Evolutionary conservation across 2,113 vertebrate genomes (phyloP).

Genomic region (Salvelinus namaycush): DNA sequence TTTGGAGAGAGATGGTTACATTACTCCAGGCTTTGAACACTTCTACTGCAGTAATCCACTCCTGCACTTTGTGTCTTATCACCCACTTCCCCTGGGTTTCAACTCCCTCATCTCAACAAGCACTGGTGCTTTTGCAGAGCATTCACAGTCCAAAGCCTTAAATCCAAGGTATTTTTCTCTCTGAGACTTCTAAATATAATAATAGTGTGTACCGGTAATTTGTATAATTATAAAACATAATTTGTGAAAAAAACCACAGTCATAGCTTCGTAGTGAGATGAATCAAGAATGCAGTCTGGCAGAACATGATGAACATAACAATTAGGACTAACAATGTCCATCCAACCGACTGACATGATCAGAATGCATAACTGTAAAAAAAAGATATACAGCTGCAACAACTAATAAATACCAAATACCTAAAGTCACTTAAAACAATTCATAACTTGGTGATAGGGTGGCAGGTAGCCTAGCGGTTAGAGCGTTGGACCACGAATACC

Average conservation of each 20-base stretch:
- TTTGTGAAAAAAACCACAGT: background rate
- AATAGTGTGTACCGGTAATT: too few relatives aligned
- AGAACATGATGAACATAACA: background rate
- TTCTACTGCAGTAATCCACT: background rate
- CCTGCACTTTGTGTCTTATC: background rate
- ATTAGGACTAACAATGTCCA: background rate
- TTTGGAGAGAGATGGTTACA: background rate
- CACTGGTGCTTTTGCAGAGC: too few relatives aligned
- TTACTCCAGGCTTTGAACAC: background rate
- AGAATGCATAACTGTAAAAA: background rate
- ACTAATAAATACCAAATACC: too few relatives aligned
- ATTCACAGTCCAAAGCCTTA: too few relatives aligned
- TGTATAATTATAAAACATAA: too few relatives aligned
- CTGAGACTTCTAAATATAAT: too few relatives aligned
- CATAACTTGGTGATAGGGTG: too few relatives aligned
- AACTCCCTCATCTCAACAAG: background rate
- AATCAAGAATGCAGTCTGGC: conserved; percentile 1
- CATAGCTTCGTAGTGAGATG: background rate
- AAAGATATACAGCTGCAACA: background rate
- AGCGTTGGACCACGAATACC: too few relatives aligned
- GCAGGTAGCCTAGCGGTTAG: too few relatives aligned
- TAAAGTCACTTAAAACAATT: too few relatives aligned
- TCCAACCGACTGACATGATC: background rate
- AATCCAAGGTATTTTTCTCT: too few relatives aligned
- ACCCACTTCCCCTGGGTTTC: background rate